Evolutionary conservation across 2,113 vertebrate species (phyloP).

Genomic region (Prionailurus viverrinus): DNA sequence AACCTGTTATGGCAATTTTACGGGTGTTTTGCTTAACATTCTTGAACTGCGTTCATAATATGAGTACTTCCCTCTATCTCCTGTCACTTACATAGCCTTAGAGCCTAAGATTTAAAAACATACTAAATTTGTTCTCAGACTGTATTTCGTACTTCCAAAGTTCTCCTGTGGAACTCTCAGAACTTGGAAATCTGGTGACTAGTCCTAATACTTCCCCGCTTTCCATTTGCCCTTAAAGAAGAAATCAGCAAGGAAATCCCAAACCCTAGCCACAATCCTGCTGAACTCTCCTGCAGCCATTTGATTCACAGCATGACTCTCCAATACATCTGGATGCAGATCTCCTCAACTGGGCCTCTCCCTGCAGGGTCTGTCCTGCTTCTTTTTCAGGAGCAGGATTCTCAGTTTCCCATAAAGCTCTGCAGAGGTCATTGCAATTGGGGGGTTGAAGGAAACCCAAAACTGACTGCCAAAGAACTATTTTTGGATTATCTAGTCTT

Average conservation of each 20-base stretch:
- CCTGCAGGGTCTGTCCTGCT: background rate
- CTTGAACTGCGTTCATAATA: background rate
- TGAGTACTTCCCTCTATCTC: background rate
- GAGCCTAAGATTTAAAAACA: background rate
- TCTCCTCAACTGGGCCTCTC: background rate
- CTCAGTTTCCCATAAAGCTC: background rate
- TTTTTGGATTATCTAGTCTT: background rate
- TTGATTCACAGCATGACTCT: background rate
- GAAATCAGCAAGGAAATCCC: background rate
- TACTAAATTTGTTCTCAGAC: conserved; percentile 5
- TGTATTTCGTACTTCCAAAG: background rate
- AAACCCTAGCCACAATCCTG: too few species aligned
- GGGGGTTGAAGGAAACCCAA: background rate
- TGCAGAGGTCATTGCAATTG: background rate
- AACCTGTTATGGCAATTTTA: background rate
- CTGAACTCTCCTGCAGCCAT: background rate
- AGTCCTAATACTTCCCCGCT: background rate
- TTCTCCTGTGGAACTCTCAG: background rate
- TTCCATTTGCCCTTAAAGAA: background rate
- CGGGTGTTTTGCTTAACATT: background rate
- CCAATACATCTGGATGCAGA: too few species aligned
- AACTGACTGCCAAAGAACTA: background rate
- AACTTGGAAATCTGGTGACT: background rate
- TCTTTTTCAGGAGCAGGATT: background rate
- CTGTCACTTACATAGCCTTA: background rate